phyloP scores from a whole-genome alignment of 2,797 vertebrate species.

The Atherinosoma microstoma region DNA sequence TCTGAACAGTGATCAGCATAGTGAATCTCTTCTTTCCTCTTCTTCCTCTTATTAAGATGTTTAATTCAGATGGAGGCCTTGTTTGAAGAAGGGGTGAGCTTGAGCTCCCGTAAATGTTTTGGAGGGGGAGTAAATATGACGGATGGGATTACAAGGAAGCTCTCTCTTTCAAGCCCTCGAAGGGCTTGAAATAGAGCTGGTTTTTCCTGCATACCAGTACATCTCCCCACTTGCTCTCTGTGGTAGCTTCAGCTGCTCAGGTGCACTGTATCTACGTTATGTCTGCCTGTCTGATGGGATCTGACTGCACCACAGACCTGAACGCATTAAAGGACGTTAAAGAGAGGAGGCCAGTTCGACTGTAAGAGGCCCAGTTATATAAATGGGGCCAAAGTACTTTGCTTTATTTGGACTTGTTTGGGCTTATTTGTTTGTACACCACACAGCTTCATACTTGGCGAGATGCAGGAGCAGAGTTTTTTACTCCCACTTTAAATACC shows the following conservation, averaged over 20 bases:
- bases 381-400: slow-evolving; percentile 84
- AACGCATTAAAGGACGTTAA: slow-evolving; percentile 75
- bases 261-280: slow-evolving; percentile 75
- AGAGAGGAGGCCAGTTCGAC: slow-evolving; percentile 72
- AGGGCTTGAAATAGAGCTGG: slow-evolving; percentile 79
- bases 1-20: slow-evolving; percentile 48
- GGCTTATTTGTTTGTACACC: slow-evolving; percentile 81
- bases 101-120: slow-evolving; percentile 55
- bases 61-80: slow-evolving; percentile 69
- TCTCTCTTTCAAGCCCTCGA: slow-evolving; percentile 67
- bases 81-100: slow-evolving; percentile 75
- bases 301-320: slow-evolving; percentile 70
- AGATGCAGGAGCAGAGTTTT: slow-evolving; percentile 68
- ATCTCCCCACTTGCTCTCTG: slow-evolving; percentile 77
- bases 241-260: slow-evolving; percentile 71
- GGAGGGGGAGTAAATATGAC: slow-evolving; percentile 73
- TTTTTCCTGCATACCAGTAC: slow-evolving; percentile 77
- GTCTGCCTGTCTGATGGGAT: slow-evolving; percentile 75
- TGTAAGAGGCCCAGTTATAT: slow-evolving; percentile 79
- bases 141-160: slow-evolving; percentile 79
- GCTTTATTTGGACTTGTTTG: slow-evolving; percentile 84
- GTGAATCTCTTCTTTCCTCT: slow-evolving; percentile 22
- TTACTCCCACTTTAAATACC: slow-evolving; percentile 70
- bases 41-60: slow-evolving; percentile 62
- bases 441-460: slow-evolving; percentile 78